Percentiles rank a stretch among this genome's conserved stretches.
phyloP scores from a whole-genome alignment of 2,797 vertebrate genomes.

The Bucorvus abyssinicus region DNA sequence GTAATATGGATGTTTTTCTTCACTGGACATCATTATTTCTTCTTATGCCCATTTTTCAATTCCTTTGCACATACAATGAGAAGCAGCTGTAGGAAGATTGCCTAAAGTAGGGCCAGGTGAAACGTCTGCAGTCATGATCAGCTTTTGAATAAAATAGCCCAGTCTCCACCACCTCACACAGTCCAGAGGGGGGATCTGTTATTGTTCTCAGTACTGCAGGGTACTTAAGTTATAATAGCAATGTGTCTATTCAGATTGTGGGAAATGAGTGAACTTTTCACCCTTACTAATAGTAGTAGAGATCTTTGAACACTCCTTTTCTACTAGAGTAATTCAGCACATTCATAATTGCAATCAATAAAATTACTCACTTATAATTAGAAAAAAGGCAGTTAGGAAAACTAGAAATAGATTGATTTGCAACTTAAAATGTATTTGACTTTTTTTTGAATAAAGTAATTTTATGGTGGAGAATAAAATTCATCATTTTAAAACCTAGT shows the following conservation, averaged over 20 bases:
- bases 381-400: neutral
- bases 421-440: neutral
- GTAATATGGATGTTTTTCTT: neutral
- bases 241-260: neutral
- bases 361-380: neutral
- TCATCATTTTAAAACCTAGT: conserved; percentile 12
- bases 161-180: neutral
- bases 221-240: neutral
- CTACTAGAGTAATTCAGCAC: neutral
- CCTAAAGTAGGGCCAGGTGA: neutral
- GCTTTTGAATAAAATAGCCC: neutral
- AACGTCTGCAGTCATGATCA: neutral
- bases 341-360: neutral
- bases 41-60: neutral
- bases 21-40: neutral
- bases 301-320: neutral
- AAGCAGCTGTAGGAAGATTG: neutral
- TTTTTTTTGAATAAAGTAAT: neutral
- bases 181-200: neutral
- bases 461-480: conserved; percentile 23
- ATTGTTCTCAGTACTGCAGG: neutral
- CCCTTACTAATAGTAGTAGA: neutral
- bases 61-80: neutral
- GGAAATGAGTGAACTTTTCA: neutral
- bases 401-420: neutral